phyloP scores from a whole-genome alignment of 2,888 invertebrate genomes.

The Aphidius colemani region DNA sequence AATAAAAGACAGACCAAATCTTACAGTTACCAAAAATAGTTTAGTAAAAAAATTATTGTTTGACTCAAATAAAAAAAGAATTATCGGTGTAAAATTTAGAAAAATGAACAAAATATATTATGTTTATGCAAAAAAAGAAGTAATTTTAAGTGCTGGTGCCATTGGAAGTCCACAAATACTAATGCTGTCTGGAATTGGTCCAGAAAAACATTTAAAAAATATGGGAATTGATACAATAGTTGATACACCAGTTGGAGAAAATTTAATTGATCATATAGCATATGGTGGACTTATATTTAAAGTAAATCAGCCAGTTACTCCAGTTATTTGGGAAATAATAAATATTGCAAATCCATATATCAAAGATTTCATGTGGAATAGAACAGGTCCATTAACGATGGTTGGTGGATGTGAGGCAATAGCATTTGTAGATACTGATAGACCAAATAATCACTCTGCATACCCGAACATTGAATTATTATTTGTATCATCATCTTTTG shows the following conservation, averaged over 20 bases:
- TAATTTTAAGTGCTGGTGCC: constrained; percentile 84
- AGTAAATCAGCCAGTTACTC: constrained; percentile 60
- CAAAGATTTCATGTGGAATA: constrained; percentile 23
- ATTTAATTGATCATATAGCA: constrained; percentile 69
- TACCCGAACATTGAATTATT: constrained; percentile 75
- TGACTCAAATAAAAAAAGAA: constrained; percentile 66
- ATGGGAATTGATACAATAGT: constrained; percentile 65
- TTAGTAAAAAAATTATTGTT: constrained; percentile 71
- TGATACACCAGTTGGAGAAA: constrained; percentile 68
- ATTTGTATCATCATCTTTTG: constrained; percentile 67
- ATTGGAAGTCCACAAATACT: constrained; percentile 88
- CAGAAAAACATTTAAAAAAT: constrained; percentile 63
- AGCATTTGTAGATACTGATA: constrained; percentile 66
- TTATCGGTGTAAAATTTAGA: constrained; percentile 72
- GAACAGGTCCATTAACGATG: constrained; percentile 64
- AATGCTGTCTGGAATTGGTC: constrained; percentile 79
- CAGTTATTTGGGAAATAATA: constrained; percentile 23
- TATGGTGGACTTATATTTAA: constrained; percentile 65
- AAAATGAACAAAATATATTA: constrained; percentile 60
- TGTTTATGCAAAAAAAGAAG: constrained; percentile 73
- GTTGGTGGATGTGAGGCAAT: constrained; percentile 67
- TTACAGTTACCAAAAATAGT: constrained; percentile 69
- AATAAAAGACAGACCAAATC: constrained; percentile 66
- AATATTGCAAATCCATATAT: constrained; percentile 36
- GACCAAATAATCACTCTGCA: constrained; percentile 63